Conservation (phyloP, 2,797 vertebrate species). For the Siniperca obscura region DNA sequence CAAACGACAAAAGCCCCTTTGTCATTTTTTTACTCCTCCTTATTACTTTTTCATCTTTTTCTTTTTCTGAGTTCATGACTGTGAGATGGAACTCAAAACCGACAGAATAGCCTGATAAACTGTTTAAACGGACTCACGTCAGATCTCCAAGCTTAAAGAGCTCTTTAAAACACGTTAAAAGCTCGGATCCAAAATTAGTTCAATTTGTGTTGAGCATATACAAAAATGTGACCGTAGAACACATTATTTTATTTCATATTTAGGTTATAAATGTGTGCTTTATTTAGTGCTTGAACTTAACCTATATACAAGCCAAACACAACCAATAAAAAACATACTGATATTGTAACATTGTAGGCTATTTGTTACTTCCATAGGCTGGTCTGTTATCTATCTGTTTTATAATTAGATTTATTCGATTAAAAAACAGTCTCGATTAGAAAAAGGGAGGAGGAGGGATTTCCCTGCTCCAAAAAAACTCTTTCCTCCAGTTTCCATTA, state of each 20-base stretch:
- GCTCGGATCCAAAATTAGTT: not conserved
- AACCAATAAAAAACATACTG: too few species aligned
- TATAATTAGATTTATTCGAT: not conserved
- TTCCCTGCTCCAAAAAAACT: slow-evolving; percentile 53
- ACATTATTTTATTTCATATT: not conserved
- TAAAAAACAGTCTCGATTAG: not conserved
- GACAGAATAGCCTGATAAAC: slow-evolving; percentile 33
- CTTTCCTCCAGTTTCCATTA: slow-evolving; percentile 60
- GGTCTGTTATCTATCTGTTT: not conserved
- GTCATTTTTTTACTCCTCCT: slow-evolving; percentile 30
- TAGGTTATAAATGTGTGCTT: not conserved
- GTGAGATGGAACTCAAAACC: slow-evolving; percentile 56
- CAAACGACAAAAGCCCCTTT: slow-evolving; percentile 67
- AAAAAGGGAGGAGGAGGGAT: slow-evolving; percentile 59
- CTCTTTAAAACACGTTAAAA: not conserved
- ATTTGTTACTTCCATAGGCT: not conserved
- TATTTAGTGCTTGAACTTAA: not conserved
- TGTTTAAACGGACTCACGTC: not conserved
- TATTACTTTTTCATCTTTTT: slow-evolving; percentile 6
- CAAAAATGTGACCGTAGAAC: not conserved
- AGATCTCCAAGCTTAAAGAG: not conserved
- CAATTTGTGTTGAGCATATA: not conserved
- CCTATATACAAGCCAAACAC: too few species aligned
- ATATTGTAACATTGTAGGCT: not conserved
- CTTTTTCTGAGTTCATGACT: slow-evolving; percentile 31